Evolutionary conservation across 2,797 vertebrate species (phyloP), one percentile per base, ranked within the genome.

Genomic region (Crocodylus rhombifer): DNA sequence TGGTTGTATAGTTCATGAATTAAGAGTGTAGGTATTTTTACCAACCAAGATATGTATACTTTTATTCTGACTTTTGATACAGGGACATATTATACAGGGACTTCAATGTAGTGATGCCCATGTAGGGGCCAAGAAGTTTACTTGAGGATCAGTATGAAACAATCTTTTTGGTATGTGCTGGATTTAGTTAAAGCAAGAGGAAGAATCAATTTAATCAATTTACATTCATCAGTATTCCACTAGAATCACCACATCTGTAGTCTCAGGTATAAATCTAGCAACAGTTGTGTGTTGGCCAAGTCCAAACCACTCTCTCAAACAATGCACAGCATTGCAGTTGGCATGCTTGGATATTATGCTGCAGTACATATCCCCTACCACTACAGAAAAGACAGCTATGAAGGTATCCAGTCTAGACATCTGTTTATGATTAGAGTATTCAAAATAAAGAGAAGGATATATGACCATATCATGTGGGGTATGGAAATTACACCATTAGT

Each of bases 361-460:
- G 63, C 42, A 26, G 82, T 2, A 4, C 33, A 83, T 33, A 81
- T 84, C 81, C 78, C 87, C 74, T 90, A 90, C 77, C 77, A 85
- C 51, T 78, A 25, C 1, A 1, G 12, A 64, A 42, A 58, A 7
- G 77, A 87, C 82, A 64, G 67, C 84, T 96, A 84, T 87, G 61
- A 87, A 84, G 73, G 61, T 92, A 96, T 81, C 58, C 88, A 82
- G 73, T 76, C 92, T 91, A 93, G 91, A 88, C 83, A 93, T 71
- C 64, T 81, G 84, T 91, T 96, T 94, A 92, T 80, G 95, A 95
- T 97, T 93, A 95, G 7, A 25, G 63, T 76, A 89, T 95, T 95
- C 90, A 92, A 92, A 96, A 93, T 92, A 91, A 90, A 89, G 76
- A 95, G 84, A 85, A 51, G 65, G 75, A 83, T 90, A 84, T 14